phyloP scores from a whole-genome alignment of 1,140 invertebrate genomes.

The Samia ricini region DNA sequence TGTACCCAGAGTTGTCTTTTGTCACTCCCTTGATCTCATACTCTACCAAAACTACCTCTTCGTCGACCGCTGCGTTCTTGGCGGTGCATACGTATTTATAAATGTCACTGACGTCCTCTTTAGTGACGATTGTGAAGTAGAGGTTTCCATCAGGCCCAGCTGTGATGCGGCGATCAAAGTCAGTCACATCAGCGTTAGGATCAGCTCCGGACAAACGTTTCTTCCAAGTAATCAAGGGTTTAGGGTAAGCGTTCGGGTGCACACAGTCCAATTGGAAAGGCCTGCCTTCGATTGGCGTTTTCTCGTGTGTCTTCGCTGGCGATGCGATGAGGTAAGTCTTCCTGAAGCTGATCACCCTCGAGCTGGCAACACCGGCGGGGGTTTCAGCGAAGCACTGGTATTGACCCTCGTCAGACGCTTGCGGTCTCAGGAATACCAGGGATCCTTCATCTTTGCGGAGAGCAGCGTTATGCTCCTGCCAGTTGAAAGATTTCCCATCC shows the following conservation, averaged over 20 bases:
- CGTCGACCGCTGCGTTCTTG: conserved; percentile 35
- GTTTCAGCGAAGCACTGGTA: conserved; percentile 48
- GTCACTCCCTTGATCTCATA: conserved; percentile 42
- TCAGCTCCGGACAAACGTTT: conserved; percentile 17
- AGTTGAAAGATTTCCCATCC: conserved; percentile 25
- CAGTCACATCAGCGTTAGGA: conserved; percentile 23
- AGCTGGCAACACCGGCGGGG: conserved; percentile 36
- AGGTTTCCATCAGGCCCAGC: conserved; percentile 43
- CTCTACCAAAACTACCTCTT: conserved; percentile 41
- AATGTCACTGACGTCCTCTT: conserved; percentile 38
- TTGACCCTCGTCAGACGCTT: conserved; percentile 31
- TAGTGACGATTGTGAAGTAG: conserved; percentile 46
- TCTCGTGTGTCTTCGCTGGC: conserved; percentile 22
- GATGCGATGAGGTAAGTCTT: conserved; percentile 34
- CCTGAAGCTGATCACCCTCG: conserved; percentile 32
- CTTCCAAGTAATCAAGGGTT: conserved; percentile 50
- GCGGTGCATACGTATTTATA: conserved; percentile 54
- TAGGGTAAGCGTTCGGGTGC: conserved; percentile 46
- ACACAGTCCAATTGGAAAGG: conserved; percentile 47
- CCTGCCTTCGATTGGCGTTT: conserved; percentile 44
- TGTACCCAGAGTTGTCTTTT: conserved; percentile 17
- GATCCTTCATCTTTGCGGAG: conserved; percentile 35
- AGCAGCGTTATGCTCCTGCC: conserved; percentile 16
- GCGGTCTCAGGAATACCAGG: conserved; percentile 37
- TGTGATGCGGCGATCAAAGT: conserved; percentile 33